Evolutionary conservation across 2,888 invertebrate genomes (phyloP).

Genomic region (Hyposoter dolosus): DNA sequence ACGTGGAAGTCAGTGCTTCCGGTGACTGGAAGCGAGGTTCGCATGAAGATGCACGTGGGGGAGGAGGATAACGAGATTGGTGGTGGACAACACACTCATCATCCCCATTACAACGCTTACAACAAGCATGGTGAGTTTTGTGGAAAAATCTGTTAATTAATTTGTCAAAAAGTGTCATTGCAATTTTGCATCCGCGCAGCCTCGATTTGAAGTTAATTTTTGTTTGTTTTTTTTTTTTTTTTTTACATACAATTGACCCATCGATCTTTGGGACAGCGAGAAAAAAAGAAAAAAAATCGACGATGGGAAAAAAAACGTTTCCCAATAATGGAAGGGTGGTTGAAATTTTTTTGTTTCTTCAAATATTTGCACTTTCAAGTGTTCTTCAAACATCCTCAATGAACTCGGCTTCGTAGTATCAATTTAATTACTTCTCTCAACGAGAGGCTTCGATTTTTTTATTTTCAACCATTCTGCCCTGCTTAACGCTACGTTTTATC

Average conservation of each 20-base stretch:
- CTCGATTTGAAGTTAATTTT: neutral
- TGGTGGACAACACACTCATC: conserved; percentile 74
- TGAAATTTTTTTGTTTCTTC: neutral
- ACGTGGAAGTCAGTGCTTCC: conserved; percentile 43
- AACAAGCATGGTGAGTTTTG: conserved; percentile 75
- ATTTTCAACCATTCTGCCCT: conserved; percentile 27
- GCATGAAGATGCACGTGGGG: conserved; percentile 77
- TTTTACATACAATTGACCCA: neutral
- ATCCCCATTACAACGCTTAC: conserved; percentile 75
- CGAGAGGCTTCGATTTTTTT: conserved; percentile 10
- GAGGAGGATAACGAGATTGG: conserved; percentile 77
- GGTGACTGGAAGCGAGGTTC: conserved; percentile 71
- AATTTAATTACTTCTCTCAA: conserved; percentile 47
- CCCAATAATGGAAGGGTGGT: conserved; percentile 5
- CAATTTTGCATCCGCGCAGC: too few species aligned
- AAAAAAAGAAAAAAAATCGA: neutral
- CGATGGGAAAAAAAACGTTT: neutral
- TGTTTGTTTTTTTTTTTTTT: too few species aligned
- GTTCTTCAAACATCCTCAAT: conserved; percentile 8
- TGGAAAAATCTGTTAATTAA: neutral
- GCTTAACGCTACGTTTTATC: conserved; percentile 22
- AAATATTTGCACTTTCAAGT: conserved; percentile 19
- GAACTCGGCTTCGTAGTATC: conserved; percentile 21
- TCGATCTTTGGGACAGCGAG: neutral
- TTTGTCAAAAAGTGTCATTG: neutral